Evolutionary conservation across 2,797 vertebrate genomes (phyloP), one percentile per base, ranked within the genome.

Genomic region (Acanthornis magna): DNA sequence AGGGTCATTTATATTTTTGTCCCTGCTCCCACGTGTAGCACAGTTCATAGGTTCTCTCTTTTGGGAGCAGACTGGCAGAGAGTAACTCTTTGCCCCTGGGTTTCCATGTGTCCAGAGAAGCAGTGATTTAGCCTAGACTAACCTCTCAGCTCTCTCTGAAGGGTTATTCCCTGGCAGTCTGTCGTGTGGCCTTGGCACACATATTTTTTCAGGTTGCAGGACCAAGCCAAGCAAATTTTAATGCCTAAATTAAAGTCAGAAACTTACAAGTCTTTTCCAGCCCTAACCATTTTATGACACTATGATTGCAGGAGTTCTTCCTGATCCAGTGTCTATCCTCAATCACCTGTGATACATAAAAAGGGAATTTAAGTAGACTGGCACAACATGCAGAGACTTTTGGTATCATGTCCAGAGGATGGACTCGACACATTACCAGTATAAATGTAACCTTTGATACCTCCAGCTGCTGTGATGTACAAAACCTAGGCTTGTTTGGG

Each of bases 161-260:
- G 26, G 36, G 23, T 51, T 60, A 36, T 11, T 80, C 54, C 13
- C 43, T 26, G 34, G n/a, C 8, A 63, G 22, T 10, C 1, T 1
- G 7, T 67, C 3, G 0, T 23, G 16, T 34, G n/a, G 16, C 40
- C 3, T 3, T 30, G 47, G 22, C 9, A 65, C 9, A n/a, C 1
- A 16, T 17, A 45, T 67, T 80, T 79, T 73, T 73, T 73, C 21
- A 47, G 12, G 22, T 29, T 55, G 5, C 27, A 84, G 0, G 2
- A 68, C 23, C 8, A 42, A 53, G 13, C 5, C 30, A 83, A 58
- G 25, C 0, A 25, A 71, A 66, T 82, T 11, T 73, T 40, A 82
- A 48, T 8, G 7, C 18, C 13, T 75, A 72, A 54, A 68, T 87
- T 54, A 78, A 68, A 51, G 3, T 58, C 50, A 32, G 36, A 30